phyloP scores from a whole-genome alignment of 2,113 vertebrate species.

The Oophaga pumilio region DNA sequence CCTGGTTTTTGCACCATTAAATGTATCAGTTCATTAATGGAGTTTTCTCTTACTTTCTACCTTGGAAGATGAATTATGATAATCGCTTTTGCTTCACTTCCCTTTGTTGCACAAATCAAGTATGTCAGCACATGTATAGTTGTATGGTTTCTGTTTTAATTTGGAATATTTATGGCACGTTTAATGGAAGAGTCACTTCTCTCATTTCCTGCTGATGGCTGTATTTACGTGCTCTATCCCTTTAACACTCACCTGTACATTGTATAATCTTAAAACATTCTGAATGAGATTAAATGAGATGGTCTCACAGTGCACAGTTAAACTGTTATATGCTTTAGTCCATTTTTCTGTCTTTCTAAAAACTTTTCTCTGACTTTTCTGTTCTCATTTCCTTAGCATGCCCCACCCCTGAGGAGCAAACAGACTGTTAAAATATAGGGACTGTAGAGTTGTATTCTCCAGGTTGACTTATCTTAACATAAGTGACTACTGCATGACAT shows the following conservation, averaged over 20 bases:
- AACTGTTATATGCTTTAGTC: no score
- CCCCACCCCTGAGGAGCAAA: no score
- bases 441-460: no score
- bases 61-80: conserved; percentile 34
- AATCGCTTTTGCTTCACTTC: conserved; percentile 20
- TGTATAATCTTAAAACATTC: background rate
- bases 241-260: background rate
- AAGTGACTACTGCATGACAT: no score
- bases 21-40: conserved; percentile 32
- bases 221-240: conserved; percentile 3
- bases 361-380: no score
- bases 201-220: conserved; percentile 46
- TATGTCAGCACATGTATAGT: conserved; percentile 11
- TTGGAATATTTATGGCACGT: conserved; percentile 48
- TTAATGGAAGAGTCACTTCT: conserved; percentile 35
- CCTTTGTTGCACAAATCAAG: conserved; percentile 48
- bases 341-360: no score
- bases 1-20: background rate
- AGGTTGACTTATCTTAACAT: no score
- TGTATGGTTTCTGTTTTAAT: conserved; percentile 33
- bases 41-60: conserved; percentile 22
- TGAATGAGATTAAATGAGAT: background rate
- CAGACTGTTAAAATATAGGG: no score
- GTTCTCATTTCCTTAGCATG: no score
- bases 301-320: no score